Evolutionary conservation across 2,797 vertebrate species (phyloP).

Genomic region (Gobionotothen gibberifrons): DNA sequence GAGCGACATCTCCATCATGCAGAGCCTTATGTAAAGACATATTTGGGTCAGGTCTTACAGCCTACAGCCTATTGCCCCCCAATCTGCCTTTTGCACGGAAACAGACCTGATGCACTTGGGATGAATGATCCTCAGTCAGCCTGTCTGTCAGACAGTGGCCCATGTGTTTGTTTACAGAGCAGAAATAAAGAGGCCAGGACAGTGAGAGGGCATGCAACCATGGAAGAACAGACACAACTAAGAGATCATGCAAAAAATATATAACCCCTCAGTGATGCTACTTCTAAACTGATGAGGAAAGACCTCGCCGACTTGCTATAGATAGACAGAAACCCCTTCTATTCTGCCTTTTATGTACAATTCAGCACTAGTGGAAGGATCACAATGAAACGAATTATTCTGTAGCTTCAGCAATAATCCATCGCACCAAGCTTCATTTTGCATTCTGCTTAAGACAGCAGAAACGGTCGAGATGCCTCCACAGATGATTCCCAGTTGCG

Average conservation of each 20-base stretch:
- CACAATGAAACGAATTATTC: slow-evolving; percentile 47
- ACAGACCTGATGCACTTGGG: slow-evolving; percentile 66
- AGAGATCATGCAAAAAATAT: not conserved
- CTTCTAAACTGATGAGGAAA: not conserved
- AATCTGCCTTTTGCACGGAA: slow-evolving; percentile 66
- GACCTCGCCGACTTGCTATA: not conserved
- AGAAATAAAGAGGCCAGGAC: slow-evolving; percentile 36
- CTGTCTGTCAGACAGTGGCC: slow-evolving; percentile 39
- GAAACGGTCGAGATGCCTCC: slow-evolving; percentile 50
- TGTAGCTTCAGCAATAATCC: slow-evolving; percentile 58
- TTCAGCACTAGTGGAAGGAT: slow-evolving; percentile 20
- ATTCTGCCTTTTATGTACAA: slow-evolving; percentile 21
- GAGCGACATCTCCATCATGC: slow-evolving; percentile 67
- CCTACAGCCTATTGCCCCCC: slow-evolving; percentile 49
- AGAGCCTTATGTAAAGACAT: slow-evolving; percentile 70
- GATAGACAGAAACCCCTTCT: slow-evolving; percentile 20
- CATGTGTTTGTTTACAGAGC: slow-evolving; percentile 45
- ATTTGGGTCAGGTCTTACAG: slow-evolving; percentile 75
- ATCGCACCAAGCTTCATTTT: slow-evolving; percentile 38
- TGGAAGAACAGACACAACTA: slow-evolving; percentile 8
- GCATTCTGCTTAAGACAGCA: slow-evolving; percentile 62
- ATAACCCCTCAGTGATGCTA: not conserved
- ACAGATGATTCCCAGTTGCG: slow-evolving; percentile 13
- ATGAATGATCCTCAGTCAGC: slow-evolving; percentile 53
- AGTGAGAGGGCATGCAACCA: slow-evolving; percentile 14